These are phyloP conservation scores for Phymanthus crucifer DNA, from an alignment of 92 coral and sea anemone genomes.

Conservation along the genomic window DNA sequence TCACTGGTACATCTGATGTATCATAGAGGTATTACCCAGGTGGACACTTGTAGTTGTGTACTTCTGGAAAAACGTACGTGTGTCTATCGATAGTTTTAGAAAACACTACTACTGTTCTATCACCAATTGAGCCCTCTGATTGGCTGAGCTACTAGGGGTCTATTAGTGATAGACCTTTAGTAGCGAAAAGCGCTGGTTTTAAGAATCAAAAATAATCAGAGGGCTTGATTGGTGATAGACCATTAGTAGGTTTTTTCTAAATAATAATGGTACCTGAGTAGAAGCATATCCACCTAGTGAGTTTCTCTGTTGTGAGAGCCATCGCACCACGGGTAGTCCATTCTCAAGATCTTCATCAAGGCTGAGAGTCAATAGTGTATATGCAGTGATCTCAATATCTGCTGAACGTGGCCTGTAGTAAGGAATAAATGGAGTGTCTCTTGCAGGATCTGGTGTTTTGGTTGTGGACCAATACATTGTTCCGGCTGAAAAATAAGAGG, in stretches of 20 bases:
- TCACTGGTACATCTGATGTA: no score
- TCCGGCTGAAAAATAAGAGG: constrained; percentile 58
- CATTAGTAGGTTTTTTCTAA: no score
- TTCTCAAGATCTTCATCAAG: constrained; percentile 51
- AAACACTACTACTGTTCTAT: not conserved
- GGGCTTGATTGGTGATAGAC: no score
- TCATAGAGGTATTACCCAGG: no score
- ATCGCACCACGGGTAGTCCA: constrained; percentile 79
- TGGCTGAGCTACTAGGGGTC: no score
- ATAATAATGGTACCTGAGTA: constrained; percentile 62
- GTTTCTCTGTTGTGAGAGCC: constrained; percentile 94
- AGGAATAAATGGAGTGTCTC: constrained; percentile 68
- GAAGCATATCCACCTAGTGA: constrained; percentile 93
- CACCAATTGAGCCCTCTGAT: no score
- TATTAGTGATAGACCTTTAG: no score
- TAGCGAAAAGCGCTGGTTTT: no score
- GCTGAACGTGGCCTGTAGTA: constrained; percentile 94
- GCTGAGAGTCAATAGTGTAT: constrained; percentile 67
- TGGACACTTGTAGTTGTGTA: no score
- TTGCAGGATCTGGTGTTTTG: constrained; percentile 22
- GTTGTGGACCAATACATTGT: constrained; percentile 81
- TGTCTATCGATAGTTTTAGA: not conserved
- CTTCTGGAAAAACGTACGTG: no score
- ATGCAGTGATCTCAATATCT: constrained; percentile 93
- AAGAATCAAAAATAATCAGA: no score